Base-by-base conservation (phyloP, 1,140 invertebrate species). In the Drosophila teissieri region DNA sequence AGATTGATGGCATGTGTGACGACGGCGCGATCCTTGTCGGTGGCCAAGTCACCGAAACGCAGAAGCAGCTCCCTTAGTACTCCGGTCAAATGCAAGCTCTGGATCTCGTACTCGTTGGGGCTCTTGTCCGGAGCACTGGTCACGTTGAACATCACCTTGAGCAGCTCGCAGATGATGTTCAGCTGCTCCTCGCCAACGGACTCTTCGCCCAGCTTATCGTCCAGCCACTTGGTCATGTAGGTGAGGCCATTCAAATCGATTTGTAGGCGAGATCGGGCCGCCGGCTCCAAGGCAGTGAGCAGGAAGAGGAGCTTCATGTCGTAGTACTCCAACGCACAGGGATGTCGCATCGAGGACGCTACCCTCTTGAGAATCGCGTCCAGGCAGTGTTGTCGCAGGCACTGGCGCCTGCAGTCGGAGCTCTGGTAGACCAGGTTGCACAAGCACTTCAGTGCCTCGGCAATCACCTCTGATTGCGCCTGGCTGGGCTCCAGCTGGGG, bases 101-200 rank as follows among this genome's bases (percentile, higher is more conserved):
- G 95, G 1, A 95, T 94, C 78, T 96, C 94, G 82, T 97, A 95
- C 76, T 96, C 95, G 83, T 96, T 94, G 63, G 93, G 93, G 15
- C 93, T 91, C 12, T 93, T 91, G 68, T 94, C 93, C 45, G 93
- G 92, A 63, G 93, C 91, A 19, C 95, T 93, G n/a, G 95, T 95
- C 56, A 99, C 92, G 92, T 98, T 99, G 91, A 98, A 99, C 62
- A 98, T 93, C 12, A 96, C 95, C 93, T 98, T 98, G 7, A 98
- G 93, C 73, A 97, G 95, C 93, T 99, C 97, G 92, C 95, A 96
- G 24, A 94, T 93, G 42, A 98, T 93, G 55, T 95, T 95, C 40
- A 95, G 94, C 86, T 97, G 93, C 48, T 94, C 91, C 89, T 95
- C 94, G 93, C 96, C 76, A 45, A 31, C 22, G 5, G 22, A 17